Conservation (phyloP, 30 jellyfish, hydroid and myxozoan genomes). For the Phacellophora camtschatica region DNA sequence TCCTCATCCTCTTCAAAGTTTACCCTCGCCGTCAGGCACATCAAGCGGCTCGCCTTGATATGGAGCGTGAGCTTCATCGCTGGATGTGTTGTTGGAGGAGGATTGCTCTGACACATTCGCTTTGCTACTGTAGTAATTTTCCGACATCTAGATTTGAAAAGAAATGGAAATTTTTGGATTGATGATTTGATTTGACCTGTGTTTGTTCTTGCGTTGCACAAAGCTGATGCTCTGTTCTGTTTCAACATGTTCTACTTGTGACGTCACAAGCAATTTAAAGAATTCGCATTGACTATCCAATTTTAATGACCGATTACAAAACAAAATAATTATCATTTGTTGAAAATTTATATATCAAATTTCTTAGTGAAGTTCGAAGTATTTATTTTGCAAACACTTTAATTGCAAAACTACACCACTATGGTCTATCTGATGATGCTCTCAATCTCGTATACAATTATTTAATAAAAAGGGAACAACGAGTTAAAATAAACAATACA, state of each 20-base stretch:
- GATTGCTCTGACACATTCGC: constrained; percentile 1
- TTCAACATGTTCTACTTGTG: not conserved
- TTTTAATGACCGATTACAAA: not conserved
- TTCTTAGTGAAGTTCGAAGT: constrained; percentile 5
- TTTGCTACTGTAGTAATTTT: constrained; percentile 1
- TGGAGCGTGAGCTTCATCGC: constrained; percentile 30
- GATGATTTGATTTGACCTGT: not conserved
- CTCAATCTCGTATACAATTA: too few species aligned
- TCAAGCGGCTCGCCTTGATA: constrained; percentile 28
- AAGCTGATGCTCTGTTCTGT: not conserved
- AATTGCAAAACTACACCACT: too few species aligned
- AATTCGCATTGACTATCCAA: constrained; percentile 16
- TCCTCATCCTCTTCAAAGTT: not conserved
- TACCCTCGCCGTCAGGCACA: not conserved
- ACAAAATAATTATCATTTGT: constrained; percentile 15
- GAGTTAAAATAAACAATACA: too few species aligned
- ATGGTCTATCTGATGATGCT: too few species aligned
- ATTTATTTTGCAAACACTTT: constrained; percentile 24
- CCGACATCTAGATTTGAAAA: constrained; percentile 13
- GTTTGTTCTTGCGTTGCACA: not conserved
- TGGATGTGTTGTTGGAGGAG: not conserved
- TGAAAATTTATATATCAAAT: too few species aligned
- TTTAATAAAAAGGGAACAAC: too few species aligned
- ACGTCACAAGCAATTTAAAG: constrained; percentile 7
- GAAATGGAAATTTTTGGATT: too few species aligned